These are phyloP conservation scores for Drosophila aff. DNA, from an alignment of 1,140 invertebrate species.

Conservation along the genomic window DNA sequence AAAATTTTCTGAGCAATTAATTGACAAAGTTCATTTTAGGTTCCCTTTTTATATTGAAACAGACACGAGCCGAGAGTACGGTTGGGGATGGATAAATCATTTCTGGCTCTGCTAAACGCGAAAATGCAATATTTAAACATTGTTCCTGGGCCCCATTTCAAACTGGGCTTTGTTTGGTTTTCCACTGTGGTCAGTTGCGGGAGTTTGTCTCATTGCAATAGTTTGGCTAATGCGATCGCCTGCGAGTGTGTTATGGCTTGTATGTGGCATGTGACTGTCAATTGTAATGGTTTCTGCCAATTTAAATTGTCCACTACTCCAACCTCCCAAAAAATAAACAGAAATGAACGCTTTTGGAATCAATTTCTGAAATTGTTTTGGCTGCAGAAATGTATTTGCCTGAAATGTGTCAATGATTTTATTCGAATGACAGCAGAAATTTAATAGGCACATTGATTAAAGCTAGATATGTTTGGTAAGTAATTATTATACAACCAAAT, in stretches of 20 bases:
- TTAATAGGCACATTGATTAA: background rate
- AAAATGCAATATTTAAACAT: conserved; percentile 76
- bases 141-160: conserved; percentile 27
- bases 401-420: conserved; percentile 45
- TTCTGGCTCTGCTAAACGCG: conserved; percentile 57
- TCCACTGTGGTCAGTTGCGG: conserved; percentile 41
- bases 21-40: conserved; percentile 81
- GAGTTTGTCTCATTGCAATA: conserved; percentile 50
- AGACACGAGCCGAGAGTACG: background rate
- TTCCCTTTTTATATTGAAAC: conserved; percentile 30
- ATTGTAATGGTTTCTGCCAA: conserved; percentile 64
- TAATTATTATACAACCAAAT: background rate
- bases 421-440: conserved; percentile 16
- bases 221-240: conserved; percentile 32
- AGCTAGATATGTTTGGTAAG: background rate
- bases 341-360: conserved; percentile 31
- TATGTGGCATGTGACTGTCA: conserved; percentile 77
- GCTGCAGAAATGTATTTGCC: conserved; percentile 21
- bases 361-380: conserved; percentile 47
- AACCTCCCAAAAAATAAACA: background rate
- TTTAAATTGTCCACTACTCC: conserved; percentile 50
- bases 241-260: conserved; percentile 52
- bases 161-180: conserved; percentile 43
- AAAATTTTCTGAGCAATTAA: conserved; percentile 68
- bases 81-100: conserved; percentile 20